Base-by-base conservation (phyloP, 2,113 vertebrate species). In the Centropristis striata region DNA sequence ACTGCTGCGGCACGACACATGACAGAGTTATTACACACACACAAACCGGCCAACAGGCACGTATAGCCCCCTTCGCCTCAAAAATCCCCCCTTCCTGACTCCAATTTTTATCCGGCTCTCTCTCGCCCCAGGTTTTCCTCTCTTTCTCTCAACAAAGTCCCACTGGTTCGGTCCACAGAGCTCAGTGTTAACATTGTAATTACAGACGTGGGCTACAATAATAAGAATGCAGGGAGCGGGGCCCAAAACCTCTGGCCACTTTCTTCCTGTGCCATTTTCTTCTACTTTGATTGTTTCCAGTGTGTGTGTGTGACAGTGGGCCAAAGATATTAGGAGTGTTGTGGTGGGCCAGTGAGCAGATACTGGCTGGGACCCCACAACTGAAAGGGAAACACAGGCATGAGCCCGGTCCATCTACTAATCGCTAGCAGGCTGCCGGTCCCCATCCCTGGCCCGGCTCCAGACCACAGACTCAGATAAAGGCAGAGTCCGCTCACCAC, bases 221-320 rank as follows among this genome's bases (percentile, higher is more conserved):
- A 85, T 79, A 93, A 79, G 80, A 90, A 88, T 49, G 64, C 23
- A 61, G 50, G 46, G 74, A 86, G 37, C 44, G 37, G 63, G 76
- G 72, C 70, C 88, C 66, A 88, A 32, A 89, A 92, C 69, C 75
- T 87, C 88, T 85, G 81, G 84, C 75, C 84, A 82, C 79, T 91
- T 94, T 94, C 76, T 94, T 92, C 86, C 84, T 83, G 18, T 87
- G 92, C 91, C 91, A 89, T 83, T 87, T 64, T 90, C 67, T 88
- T 84, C 90, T 44, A 36, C 55, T 91, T 74, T 87, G 76, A 91
- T 88, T 92, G 93, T 92, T 96, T 95, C 91, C 93, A 95, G 94
- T 75, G 88, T 89, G 85, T 71, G 91, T 90, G 87, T 85, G 83
- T 79, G 65, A 83, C 80, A 64, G 71, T 39, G 32, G 71, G 82